These are phyloP conservation scores for Heterotis niloticus DNA, from an alignment of 2,113 vertebrate genomes.

Conservation along the genomic window DNA sequence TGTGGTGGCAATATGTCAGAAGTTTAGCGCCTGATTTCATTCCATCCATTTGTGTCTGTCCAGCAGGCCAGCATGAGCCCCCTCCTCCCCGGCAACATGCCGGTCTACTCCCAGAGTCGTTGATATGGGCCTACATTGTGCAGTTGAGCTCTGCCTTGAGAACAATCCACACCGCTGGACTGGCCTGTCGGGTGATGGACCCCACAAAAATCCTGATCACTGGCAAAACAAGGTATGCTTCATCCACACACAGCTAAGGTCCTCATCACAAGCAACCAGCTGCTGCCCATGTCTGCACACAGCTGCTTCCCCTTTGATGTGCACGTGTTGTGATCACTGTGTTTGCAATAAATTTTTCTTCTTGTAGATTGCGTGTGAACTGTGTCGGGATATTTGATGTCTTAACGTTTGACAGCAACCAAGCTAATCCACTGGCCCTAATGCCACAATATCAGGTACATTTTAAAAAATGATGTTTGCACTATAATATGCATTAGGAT, in stretches of 20 bases:
- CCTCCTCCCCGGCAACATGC: conserved; percentile 92
- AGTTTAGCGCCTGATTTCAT: neutral
- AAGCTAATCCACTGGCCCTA: conserved; percentile 93
- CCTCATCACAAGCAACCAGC: too few species aligned
- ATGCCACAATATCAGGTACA: conserved; percentile 98
- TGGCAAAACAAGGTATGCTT: conserved; percentile 86
- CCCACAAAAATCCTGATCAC: conserved; percentile 98
- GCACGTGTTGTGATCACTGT: neutral
- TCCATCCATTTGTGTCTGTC: neutral
- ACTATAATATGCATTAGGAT: neutral
- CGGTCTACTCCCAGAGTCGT: conserved; percentile 89
- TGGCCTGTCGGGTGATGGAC: conserved; percentile 96
- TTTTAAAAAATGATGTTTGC: neutral
- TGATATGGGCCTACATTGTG: conserved; percentile 98
- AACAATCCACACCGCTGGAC: conserved; percentile 91
- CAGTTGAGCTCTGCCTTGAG: conserved; percentile 93
- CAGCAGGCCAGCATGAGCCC: conserved; percentile 86
- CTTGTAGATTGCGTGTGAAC: conserved; percentile 88
- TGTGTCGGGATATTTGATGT: conserved; percentile 96
- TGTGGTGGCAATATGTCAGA: neutral
- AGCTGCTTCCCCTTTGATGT: neutral
- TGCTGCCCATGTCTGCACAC: too few species aligned
- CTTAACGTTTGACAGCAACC: conserved; percentile 98
- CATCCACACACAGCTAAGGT: neutral
- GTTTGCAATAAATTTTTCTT: conserved; percentile 35